Evolutionary conservation across 35 echinoderm and acorn worm genomes (phyloP), one percentile per base, ranked within the genome.

Genomic region (Apostichopus japonicus): DNA sequence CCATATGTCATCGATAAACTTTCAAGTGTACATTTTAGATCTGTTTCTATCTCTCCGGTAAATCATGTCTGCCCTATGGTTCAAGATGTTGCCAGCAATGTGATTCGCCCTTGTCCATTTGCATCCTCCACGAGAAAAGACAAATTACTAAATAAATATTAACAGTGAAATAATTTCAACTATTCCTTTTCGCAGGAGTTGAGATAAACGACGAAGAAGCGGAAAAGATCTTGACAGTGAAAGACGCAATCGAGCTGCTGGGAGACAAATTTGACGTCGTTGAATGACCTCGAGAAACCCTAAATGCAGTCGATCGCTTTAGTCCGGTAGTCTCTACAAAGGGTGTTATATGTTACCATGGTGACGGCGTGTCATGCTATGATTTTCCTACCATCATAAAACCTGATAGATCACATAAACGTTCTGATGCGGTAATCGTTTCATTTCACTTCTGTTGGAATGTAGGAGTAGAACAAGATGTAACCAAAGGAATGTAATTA

Each of bases 251-350:
- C 9, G 86, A 89, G 63, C 63, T 89, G 25, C 33, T 89, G 57
- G 86, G 86, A 89, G 86, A 89, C 86, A 89, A 89, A 24, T 89
- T 89, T 89, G 86, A 89, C 63, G 86, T 89, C 13, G 57, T 63
- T 24, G 86, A 89, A 71, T 89, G 86, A 89, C 86, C 86, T 23
- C 23, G 9, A 52, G 63, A 44, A 7, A 33, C 0, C 2, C 33
- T 44, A 54, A 72, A 72, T 0, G 25, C 6, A 51, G 56, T 15
- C 10, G 6, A 89, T 89, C 54, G 25, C 23, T 8, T 0, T 54
- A 10, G n/a, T 44, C 19, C 72, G 21, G 24, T 59, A 72, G 21
- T 63, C 27, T 87, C 21, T 72, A 51, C 56, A 25, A 22, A 72
- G 86, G 86, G 62, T 72, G 86, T 89, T 89, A 61, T 58, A 10